phyloP scores from a whole-genome alignment of 1,140 invertebrate genomes.

The Bombus terrestris region DNA sequence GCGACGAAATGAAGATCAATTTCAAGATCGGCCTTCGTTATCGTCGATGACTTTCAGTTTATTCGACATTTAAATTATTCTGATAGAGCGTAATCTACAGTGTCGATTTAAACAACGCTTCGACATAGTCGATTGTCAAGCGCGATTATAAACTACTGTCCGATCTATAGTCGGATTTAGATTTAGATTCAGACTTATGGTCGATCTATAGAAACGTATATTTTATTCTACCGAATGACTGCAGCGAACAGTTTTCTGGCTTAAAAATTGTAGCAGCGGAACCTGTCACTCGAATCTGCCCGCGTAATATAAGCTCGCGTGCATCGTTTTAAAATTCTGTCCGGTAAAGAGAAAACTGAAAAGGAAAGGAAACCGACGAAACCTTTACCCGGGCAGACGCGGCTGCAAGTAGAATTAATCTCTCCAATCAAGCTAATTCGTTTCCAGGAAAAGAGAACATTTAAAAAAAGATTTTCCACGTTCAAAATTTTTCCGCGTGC shows the following conservation, averaged over 20 bases:
- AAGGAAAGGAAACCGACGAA: not conserved
- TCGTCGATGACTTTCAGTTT: not conserved
- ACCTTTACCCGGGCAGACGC: slow-evolving; percentile 10
- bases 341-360: slow-evolving; percentile 5
- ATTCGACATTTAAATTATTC: no score
- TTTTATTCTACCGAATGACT: not conserved
- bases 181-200: no score
- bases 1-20: not conserved
- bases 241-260: slow-evolving; percentile 51
- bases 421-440: slow-evolving; percentile 35
- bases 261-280: slow-evolving; percentile 34
- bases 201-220: not conserved
- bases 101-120: no score
- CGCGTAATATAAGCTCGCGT: slow-evolving; percentile 55
- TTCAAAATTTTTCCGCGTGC: not conserved
- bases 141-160: not conserved
- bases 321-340: slow-evolving; percentile 55
- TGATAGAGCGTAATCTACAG: no score
- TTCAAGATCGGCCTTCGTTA: not conserved
- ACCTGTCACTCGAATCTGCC: slow-evolving; percentile 52
- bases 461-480: slow-evolving; percentile 19
- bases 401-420: slow-evolving; percentile 38
- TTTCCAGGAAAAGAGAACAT: not conserved
- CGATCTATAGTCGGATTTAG: not conserved
- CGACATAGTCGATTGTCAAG: not conserved